Conservation (phyloP, 2,797 vertebrate genomes). For the Eospalax fontanierii region DNA sequence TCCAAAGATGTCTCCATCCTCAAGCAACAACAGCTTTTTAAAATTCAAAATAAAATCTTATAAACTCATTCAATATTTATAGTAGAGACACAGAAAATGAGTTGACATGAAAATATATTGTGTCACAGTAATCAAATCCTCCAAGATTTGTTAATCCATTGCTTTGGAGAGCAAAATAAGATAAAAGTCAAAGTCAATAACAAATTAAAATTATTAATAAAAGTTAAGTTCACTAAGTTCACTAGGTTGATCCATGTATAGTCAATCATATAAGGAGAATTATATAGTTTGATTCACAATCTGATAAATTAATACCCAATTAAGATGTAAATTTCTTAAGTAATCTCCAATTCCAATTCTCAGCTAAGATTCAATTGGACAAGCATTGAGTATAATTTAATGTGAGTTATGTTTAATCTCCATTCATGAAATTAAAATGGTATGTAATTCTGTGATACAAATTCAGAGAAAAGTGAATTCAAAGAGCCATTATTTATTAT, state of each 20-base stretch:
- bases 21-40: not conserved
- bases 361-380: not conserved
- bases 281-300: not conserved
- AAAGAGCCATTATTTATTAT: not conserved
- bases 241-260: not conserved
- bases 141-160: not conserved
- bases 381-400: not conserved
- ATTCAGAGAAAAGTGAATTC: not conserved
- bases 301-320: not conserved
- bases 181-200: slow-evolving; percentile 23
- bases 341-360: not conserved
- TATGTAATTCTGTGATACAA: not conserved
- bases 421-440: not conserved
- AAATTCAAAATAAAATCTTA: slow-evolving; percentile 40
- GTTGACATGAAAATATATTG: not conserved
- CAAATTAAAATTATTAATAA: slow-evolving; percentile 46
- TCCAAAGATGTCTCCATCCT: slow-evolving; percentile 37
- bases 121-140: not conserved
- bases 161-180: not conserved
- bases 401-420: not conserved
- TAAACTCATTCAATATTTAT: not conserved
- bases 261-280: slow-evolving; percentile 21
- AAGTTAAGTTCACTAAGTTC: not conserved
- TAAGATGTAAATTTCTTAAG: slow-evolving; percentile 9
- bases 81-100: not conserved